Conservation (phyloP, 2,113 vertebrate species). For the Catharus minimus region DNA sequence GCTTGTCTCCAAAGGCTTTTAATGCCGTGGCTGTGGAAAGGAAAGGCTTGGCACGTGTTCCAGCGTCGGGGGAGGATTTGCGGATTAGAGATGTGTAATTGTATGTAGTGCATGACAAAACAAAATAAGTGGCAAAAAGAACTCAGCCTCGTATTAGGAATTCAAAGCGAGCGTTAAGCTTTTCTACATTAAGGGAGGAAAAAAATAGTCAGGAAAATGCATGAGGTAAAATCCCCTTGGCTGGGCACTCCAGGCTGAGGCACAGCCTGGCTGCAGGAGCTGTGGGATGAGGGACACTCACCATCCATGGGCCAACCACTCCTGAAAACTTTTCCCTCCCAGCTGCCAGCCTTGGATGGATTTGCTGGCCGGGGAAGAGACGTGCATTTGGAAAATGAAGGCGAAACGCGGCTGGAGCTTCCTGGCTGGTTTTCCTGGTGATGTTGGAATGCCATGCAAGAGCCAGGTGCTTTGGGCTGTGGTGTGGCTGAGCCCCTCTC, state of each 20-base stretch:
- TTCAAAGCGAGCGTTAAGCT: constrained; percentile 45
- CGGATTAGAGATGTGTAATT: constrained; percentile 66
- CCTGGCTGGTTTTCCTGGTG: not conserved
- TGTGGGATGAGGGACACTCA: accelerated
- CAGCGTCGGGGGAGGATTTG: constrained; percentile 64
- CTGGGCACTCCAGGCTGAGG: accelerated
- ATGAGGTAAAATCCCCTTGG: not conserved
- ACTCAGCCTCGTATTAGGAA: constrained; percentile 45
- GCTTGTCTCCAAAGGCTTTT: not conserved
- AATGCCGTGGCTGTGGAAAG: not conserved
- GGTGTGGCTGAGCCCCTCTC: not conserved
- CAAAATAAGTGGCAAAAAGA: constrained; percentile 65
- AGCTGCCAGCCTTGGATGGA: not conserved
- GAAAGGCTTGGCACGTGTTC: constrained; percentile 46
- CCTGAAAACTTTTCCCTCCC: not conserved
- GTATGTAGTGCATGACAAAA: constrained; percentile 67
- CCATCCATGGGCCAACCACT: accelerated
- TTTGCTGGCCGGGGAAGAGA: not conserved
- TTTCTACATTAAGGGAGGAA: not conserved
- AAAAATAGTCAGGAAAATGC: not conserved
- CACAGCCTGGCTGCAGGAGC: not conserved
- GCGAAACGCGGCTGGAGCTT: accelerated
- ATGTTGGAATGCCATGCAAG: accelerated
- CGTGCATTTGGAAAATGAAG: not conserved
- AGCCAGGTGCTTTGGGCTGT: not conserved